Evolutionary conservation across 2,113 vertebrate species (phyloP).

Genomic region (Pogona vitticeps): DNA sequence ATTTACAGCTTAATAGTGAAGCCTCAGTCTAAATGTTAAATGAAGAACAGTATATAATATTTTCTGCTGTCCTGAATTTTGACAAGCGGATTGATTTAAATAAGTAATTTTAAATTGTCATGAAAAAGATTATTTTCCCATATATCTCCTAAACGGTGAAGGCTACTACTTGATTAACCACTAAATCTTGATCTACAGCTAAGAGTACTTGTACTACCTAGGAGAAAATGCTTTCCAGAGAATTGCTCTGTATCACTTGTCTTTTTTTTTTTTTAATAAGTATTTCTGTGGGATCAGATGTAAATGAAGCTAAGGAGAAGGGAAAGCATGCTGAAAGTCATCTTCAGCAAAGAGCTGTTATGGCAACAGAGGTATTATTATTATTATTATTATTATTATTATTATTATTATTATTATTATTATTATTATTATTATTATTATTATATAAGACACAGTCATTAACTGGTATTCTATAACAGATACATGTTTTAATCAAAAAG

Average conservation of each 20-base stretch:
- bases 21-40: background rate
- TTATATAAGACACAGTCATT: too few species aligned
- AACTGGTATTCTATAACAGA: too few species aligned
- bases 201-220: too few species aligned
- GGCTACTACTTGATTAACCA: background rate
- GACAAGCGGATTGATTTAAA: background rate
- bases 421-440: constrained; percentile 21
- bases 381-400: constrained; percentile 33
- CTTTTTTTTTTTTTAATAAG: constrained; percentile 50
- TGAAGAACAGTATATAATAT: background rate
- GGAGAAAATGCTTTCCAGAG: background rate
- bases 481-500: too few species aligned
- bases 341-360: constrained; percentile 53
- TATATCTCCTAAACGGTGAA: background rate
- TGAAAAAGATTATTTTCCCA: background rate
- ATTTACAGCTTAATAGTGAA: too few species aligned
- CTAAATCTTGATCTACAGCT: too few species aligned
- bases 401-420: constrained; percentile 63
- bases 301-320: constrained; percentile 52
- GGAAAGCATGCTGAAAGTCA: constrained; percentile 43
- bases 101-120: background rate
- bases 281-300: constrained; percentile 35
- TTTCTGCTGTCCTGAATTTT: background rate
- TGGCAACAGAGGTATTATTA: constrained; percentile 66
- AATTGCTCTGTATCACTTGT: too few species aligned